phyloP scores from a whole-genome alignment of 2,888 invertebrate genomes.

The Trisateles emortualis region DNA sequence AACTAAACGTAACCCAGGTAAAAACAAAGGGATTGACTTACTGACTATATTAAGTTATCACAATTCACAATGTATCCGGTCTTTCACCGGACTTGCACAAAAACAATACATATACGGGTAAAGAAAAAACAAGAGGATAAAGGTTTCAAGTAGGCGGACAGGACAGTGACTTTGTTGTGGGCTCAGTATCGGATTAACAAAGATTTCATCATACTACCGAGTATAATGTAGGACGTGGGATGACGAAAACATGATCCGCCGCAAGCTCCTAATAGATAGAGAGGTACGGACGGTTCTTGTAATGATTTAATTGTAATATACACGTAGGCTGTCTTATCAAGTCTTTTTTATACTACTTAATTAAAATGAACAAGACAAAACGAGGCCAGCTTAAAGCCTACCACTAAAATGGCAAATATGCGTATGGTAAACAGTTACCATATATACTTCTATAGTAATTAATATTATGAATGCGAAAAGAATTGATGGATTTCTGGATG shows the following conservation, averaged over 20 bases:
- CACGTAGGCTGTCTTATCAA: no score
- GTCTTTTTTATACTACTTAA: no score
- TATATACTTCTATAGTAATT: no score
- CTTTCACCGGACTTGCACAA: constrained; percentile 21
- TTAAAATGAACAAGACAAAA: no score
- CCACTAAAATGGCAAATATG: no score
- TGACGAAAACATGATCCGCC: constrained; percentile 15
- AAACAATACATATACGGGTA: constrained; percentile 20
- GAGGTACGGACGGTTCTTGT: neutral
- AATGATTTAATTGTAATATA: neutral
- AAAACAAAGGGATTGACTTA: no score
- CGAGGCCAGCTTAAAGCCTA: no score
- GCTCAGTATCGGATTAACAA: constrained; percentile 25
- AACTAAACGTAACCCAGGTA: no score
- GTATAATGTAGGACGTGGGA: constrained; percentile 7
- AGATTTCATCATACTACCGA: constrained; percentile 18
- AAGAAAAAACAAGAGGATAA: constrained; percentile 33
- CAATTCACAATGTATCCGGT: neutral
- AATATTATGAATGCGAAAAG: no score
- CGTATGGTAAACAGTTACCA: no score
- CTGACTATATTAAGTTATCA: neutral
- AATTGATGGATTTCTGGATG: no score
- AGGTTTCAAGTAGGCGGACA: constrained; percentile 28
- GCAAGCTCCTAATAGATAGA: neutral
- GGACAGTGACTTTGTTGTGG: constrained; percentile 29